Percentiles rank a stretch among this genome's conserved stretches.
phyloP scores from a whole-genome alignment of 2,113 vertebrate genomes.

The Hippocampus zosterae region DNA sequence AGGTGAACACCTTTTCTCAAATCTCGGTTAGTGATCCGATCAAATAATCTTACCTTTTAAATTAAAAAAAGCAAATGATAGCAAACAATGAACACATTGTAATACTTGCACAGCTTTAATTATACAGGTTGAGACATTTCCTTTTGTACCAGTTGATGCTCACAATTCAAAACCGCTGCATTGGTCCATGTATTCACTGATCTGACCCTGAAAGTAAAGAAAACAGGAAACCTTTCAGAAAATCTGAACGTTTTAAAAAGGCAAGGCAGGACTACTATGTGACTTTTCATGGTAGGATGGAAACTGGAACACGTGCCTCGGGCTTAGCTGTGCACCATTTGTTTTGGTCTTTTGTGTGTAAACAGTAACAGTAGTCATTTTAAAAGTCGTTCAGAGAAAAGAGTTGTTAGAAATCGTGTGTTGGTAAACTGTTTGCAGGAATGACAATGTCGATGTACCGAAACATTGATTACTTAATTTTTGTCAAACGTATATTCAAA shows the following conservation, averaged over 20 bases:
- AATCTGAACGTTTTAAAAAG: background rate
- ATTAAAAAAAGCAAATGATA: background rate
- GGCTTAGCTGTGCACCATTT: too few relatives aligned
- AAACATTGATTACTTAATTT: too few relatives aligned
- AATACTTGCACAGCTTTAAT: background rate
- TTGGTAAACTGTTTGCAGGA: too few relatives aligned
- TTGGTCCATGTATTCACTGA: constrained; percentile 94
- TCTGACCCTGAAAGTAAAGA: constrained; percentile 74
- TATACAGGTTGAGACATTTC: background rate
- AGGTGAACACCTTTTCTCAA: background rate
- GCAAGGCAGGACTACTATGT: background rate
- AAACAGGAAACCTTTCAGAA: constrained; percentile 8
- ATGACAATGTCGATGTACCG: too few relatives aligned
- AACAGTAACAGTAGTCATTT: too few relatives aligned
- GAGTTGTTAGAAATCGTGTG: too few relatives aligned
- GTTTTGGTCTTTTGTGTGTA: too few relatives aligned
- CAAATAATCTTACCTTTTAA: background rate
- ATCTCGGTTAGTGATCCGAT: background rate
- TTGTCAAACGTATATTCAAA: too few relatives aligned
- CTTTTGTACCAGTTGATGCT: constrained; percentile 60
- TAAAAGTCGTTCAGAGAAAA: too few relatives aligned
- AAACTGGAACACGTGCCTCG: too few relatives aligned
- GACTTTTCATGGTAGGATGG: too few relatives aligned
- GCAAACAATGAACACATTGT: background rate
- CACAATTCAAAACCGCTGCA: constrained; percentile 93